Conservation (phyloP, 2,797 vertebrate genomes). For the Darevskia mixta region DNA sequence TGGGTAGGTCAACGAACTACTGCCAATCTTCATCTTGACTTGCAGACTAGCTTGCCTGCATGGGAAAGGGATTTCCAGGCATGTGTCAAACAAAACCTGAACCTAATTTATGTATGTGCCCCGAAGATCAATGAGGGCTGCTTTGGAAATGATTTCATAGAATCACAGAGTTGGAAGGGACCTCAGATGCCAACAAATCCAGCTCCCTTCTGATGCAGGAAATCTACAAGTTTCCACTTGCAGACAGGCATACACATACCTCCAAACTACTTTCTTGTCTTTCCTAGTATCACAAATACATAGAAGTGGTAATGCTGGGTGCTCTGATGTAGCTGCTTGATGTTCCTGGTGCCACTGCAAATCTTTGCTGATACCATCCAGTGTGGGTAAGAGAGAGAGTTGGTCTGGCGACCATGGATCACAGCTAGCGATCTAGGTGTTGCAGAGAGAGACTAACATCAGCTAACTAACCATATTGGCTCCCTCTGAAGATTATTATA, state of each 20-base stretch:
- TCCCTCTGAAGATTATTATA: neutral
- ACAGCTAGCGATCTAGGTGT: neutral
- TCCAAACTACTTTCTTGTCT: neutral
- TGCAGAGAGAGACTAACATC: neutral
- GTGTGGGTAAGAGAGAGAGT: neutral
- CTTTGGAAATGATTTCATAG: neutral
- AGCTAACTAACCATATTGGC: neutral
- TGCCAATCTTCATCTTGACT: neutral
- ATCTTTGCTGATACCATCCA: neutral
- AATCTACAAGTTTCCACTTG: no score
- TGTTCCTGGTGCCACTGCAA: neutral
- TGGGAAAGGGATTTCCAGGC: neutral
- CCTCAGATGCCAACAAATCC: no score
- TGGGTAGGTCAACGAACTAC: neutral
- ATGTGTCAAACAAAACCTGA: neutral
- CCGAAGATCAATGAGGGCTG: neutral
- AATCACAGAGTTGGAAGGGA: no score
- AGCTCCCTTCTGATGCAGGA: no score
- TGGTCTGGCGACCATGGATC: neutral
- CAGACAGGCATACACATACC: neutral
- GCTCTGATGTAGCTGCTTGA: neutral
- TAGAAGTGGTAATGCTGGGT: neutral
- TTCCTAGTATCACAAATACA: neutral
- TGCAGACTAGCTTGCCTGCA: neutral
- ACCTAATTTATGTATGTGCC: neutral